phyloP scores from a whole-genome alignment of 2,113 vertebrate species.

The Narcine bancroftii region DNA sequence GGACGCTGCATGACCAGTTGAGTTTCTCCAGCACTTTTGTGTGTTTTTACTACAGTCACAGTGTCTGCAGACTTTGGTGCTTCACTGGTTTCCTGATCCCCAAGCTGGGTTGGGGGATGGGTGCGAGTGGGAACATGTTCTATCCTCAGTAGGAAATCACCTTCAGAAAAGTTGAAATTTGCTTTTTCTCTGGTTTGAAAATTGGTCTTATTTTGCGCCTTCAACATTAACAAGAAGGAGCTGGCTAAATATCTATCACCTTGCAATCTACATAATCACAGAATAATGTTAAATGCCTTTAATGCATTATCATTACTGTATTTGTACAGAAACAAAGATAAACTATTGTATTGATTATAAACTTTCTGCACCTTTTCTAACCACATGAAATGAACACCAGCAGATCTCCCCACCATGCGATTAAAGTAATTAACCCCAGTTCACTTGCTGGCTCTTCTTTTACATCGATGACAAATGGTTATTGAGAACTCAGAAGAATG shows the following conservation, averaged over 20 bases:
- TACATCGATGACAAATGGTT: constrained; percentile 39
- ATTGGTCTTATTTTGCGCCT: not conserved
- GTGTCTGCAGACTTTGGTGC: too few species aligned
- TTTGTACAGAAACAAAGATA: not conserved
- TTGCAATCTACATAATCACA: not conserved
- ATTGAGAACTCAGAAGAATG: constrained; percentile 38
- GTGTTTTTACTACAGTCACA: too few species aligned
- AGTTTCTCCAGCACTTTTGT: too few species aligned
- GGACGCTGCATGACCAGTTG: too few species aligned
- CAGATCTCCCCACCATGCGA: constrained; percentile 34
- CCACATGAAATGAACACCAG: not conserved
- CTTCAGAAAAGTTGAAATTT: not conserved
- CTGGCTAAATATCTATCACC: not conserved
- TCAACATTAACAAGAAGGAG: not conserved
- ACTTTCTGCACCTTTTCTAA: not conserved
- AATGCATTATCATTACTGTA: not conserved
- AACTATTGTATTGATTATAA: not conserved
- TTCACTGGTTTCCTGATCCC: not conserved
- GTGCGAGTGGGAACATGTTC: not conserved
- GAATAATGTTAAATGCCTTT: not conserved
- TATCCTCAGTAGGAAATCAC: too few species aligned
- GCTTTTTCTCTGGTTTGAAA: not conserved
- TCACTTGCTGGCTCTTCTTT: constrained; percentile 39
- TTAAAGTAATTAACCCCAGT: constrained; percentile 39
- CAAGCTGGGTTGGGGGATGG: not conserved